Conservation (phyloP, 2,113 vertebrate species). For the Pogona vitticeps region DNA sequence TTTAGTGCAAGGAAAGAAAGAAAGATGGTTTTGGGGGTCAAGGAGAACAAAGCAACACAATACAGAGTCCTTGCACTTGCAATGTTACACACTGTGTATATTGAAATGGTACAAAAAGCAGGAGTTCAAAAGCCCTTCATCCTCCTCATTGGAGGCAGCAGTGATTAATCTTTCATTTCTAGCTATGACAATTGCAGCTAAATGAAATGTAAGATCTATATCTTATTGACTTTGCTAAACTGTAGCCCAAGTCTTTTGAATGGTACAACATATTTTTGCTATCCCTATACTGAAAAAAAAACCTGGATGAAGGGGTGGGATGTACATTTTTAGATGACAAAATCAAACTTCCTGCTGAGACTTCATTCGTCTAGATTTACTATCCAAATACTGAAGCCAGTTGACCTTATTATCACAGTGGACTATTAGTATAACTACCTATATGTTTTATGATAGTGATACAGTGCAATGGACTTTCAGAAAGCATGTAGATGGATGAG, state of each 20-base stretch:
- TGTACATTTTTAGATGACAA: neutral
- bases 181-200: neutral
- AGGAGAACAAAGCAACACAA: neutral
- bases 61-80: neutral
- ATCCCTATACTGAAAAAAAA: accelerated
- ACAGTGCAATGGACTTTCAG: neutral
- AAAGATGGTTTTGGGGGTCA: conserved; percentile 19
- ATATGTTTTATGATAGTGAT: neutral
- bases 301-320: too few species aligned
- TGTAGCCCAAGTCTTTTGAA: neutral
- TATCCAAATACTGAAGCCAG: conserved; percentile 27
- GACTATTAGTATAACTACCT: conserved; percentile 5
- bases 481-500: conserved; percentile 11
- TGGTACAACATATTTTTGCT: neutral
- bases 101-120: conserved; percentile 31
- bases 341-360: neutral
- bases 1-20: conserved; percentile 20
- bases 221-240: neutral
- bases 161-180: neutral
- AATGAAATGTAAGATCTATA: neutral
- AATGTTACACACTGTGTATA: conserved; percentile 14
- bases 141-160: neutral
- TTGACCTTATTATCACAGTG: conserved; percentile 6
- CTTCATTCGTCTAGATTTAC: conserved; percentile 24
- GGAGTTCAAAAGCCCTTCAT: neutral